Conservation (phyloP, 2,888 invertebrate genomes). For the Drosophila acutilabella region DNA sequence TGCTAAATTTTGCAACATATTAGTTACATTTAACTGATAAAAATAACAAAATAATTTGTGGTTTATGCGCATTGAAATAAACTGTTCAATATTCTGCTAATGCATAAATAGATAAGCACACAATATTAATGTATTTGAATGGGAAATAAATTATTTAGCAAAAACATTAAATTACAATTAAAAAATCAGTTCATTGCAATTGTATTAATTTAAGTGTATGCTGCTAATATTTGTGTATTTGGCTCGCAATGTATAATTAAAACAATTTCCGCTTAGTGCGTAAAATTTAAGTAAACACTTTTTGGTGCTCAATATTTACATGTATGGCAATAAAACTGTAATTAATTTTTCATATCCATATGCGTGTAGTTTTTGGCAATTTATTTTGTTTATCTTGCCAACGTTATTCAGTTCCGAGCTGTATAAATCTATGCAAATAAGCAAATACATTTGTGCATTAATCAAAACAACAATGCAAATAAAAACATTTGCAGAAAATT, state of each 20-base stretch:
- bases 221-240: neutral
- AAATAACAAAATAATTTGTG: conserved; percentile 7
- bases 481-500: neutral
- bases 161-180: neutral
- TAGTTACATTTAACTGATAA: conserved; percentile 1
- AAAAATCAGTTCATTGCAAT: neutral
- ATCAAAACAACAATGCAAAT: conserved; percentile 5
- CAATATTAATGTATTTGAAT: conserved; percentile 6
- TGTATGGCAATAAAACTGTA: neutral
- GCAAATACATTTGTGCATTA: conserved; percentile 8
- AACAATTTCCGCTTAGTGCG: conserved; percentile 12
- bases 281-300: conserved; percentile 16
- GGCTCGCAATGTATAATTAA: neutral
- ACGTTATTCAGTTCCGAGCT: neutral
- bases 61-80: neutral
- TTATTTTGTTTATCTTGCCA: conserved; percentile 11
- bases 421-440: conserved; percentile 5
- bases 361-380: neutral
- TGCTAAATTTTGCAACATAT: conserved; percentile 1
- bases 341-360: conserved; percentile 20
- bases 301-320: conserved; percentile 4
- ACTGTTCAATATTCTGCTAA: conserved; percentile 5
- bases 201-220: neutral
- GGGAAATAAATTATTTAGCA: conserved; percentile 1
- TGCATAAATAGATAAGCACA: neutral